Evolutionary conservation across 1,140 invertebrate species (phyloP).

Genomic region (Diploscapter pachys): DNA sequence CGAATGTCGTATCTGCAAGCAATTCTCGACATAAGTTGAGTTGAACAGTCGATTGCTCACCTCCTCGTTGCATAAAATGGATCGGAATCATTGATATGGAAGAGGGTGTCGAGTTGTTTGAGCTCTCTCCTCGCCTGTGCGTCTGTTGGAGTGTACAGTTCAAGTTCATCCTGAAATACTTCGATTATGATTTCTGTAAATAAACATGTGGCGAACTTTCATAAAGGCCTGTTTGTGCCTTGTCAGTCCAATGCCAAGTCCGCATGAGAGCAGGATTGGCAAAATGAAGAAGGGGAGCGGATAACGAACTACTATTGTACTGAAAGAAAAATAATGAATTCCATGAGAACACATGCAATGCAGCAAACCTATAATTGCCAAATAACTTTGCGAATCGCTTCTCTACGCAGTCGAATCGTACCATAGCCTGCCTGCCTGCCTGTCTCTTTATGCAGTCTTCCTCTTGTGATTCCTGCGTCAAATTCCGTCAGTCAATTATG

Average conservation of each 20-base stretch:
- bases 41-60: constrained; percentile 33
- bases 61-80: constrained; percentile 56
- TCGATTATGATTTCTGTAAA: constrained; percentile 2
- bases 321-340: not conserved
- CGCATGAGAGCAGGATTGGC: constrained; percentile 45
- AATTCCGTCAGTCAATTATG: too few species aligned
- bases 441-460: too few species aligned
- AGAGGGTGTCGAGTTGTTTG: constrained; percentile 47
- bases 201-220: constrained; percentile 1
- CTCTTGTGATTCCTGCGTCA: too few species aligned
- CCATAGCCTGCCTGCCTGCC: too few species aligned
- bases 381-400: constrained; percentile 47
- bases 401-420: constrained; percentile 54
- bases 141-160: constrained; percentile 56
- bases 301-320: constrained; percentile 39
- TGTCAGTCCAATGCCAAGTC: constrained; percentile 41
- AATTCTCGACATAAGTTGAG: not conserved
- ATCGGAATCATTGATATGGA: constrained; percentile 57
- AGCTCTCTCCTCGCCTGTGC: constrained; percentile 47
- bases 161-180: constrained; percentile 45
- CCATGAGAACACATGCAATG: not conserved
- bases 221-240: constrained; percentile 24
- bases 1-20: constrained; percentile 51
- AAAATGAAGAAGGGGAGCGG: constrained; percentile 55
- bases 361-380: constrained; percentile 34